Evolutionary conservation across 2,113 vertebrate species (phyloP).

Genomic region (Tragelaphus scriptus): DNA sequence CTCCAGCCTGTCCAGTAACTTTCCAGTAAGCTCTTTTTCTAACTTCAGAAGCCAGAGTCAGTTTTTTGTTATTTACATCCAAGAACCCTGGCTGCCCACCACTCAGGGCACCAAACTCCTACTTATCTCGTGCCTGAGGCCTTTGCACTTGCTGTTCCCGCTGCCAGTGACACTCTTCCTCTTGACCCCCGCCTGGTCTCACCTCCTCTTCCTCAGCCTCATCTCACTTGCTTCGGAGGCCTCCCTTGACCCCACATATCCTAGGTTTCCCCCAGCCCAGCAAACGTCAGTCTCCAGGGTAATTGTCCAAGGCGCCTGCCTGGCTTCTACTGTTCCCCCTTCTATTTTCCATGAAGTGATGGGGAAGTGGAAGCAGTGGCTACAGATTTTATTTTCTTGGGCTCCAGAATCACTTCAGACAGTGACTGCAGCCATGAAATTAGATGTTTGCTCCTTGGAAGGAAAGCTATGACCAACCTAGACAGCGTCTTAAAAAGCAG

Average conservation of each 20-base stretch:
- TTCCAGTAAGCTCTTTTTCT: background rate
- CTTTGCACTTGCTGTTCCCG: background rate
- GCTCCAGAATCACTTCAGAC: background rate
- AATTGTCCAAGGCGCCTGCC: rapidly evolving
- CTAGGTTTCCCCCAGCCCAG: rapidly evolving
- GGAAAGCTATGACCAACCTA: background rate
- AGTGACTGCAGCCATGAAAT: background rate
- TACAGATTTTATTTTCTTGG: background rate
- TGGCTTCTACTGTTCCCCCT: background rate
- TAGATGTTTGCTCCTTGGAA: background rate
- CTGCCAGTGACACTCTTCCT: background rate
- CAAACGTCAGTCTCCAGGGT: rapidly evolving
- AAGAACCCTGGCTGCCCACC: background rate
- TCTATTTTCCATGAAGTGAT: background rate
- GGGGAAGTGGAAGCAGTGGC: background rate
- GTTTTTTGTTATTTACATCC: background rate
- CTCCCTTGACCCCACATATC: background rate
- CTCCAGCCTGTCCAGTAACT: background rate
- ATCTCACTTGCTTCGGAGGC: background rate
- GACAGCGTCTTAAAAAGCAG: background rate
- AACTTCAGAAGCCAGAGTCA: too few species aligned
- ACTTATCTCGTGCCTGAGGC: too few species aligned
- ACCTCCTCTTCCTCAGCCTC: background rate
- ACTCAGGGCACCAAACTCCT: rapidly evolving
- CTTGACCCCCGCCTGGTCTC: background rate